Conservation (phyloP, 2,888 invertebrate genomes). For the Lypha dubia region DNA sequence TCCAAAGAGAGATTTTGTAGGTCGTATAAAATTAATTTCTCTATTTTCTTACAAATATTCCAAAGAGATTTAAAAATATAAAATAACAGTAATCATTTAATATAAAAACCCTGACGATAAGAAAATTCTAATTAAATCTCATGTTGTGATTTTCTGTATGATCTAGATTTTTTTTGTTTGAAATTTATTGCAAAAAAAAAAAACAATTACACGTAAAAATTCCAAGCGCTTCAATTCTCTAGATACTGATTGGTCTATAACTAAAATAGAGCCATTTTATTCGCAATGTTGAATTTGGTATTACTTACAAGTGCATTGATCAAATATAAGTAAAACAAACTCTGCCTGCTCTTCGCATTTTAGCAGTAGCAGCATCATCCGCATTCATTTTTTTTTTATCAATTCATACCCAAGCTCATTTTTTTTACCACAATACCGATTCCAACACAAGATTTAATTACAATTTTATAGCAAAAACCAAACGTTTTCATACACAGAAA, state of each 20-base stretch:
- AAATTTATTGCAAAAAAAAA: not conserved
- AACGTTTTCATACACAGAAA: not conserved
- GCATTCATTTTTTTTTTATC: not conserved
- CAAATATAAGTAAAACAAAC: not conserved
- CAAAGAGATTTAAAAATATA: not conserved
- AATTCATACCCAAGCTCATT: not conserved
- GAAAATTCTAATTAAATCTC: not conserved
- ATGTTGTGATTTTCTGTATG: not conserved
- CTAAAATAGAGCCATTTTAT: not conserved
- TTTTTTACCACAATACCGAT: not conserved
- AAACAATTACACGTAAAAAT: not conserved
- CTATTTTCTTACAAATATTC: not conserved
- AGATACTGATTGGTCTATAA: too few species aligned
- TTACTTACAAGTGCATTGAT: not conserved
- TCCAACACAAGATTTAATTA: too few species aligned
- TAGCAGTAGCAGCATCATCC: not conserved
- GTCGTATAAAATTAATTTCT: not conserved
- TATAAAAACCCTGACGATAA: not conserved
- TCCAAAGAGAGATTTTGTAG: too few species aligned
- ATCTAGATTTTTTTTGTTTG: not conserved
- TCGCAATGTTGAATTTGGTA: slow-evolving; percentile 16
- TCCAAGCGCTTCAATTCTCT: not conserved
- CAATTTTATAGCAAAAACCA: not conserved
- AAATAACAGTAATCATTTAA: not conserved
- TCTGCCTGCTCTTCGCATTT: slow-evolving; percentile 1